These are phyloP conservation scores for Prunella fulvescens DNA, from an alignment of 2,113 vertebrate genomes.

Conservation along the genomic window DNA sequence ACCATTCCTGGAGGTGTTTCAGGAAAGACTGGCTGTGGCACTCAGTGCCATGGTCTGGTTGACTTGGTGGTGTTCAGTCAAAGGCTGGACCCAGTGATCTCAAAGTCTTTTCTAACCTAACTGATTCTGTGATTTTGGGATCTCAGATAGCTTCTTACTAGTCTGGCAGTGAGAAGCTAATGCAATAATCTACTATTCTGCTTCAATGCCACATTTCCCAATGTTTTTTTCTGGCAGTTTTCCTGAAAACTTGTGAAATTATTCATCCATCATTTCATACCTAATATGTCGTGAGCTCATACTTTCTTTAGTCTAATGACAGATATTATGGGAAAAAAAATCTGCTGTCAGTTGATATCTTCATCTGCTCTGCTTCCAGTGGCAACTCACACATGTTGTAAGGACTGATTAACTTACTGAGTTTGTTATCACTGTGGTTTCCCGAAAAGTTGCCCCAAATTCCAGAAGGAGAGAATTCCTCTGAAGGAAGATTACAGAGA, in stretches of 20 bases:
- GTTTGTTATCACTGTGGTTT: not conserved
- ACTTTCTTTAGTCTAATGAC: constrained; percentile 16
- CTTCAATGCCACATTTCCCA: not conserved
- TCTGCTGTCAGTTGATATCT: not conserved
- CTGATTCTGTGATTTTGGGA: not conserved
- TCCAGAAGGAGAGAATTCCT: constrained; percentile 44
- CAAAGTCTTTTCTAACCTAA: not conserved
- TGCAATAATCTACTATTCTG: not conserved
- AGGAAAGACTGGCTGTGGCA: not conserved
- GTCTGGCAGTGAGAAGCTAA: not conserved
- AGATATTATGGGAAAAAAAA: constrained; percentile 2
- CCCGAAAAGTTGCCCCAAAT: constrained; percentile 3
- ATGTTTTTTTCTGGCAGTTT: not conserved
- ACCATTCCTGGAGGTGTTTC: not conserved
- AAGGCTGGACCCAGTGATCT: not conserved
- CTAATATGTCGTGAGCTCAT: not conserved
- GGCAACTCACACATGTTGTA: not conserved
- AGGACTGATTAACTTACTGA: not conserved
- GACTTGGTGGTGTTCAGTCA: accelerated
- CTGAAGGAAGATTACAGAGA: constrained; percentile 38
- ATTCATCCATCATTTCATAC: not conserved
- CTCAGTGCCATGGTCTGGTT: not conserved
- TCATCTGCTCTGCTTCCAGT: constrained; percentile 41
- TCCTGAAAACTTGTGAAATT: constrained; percentile 7
- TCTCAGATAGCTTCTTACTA: not conserved